Percentiles rank a stretch among this genome's conserved stretches.
phyloP scores from a whole-genome alignment of 2,888 invertebrate genomes.

The Autographa gamma region DNA sequence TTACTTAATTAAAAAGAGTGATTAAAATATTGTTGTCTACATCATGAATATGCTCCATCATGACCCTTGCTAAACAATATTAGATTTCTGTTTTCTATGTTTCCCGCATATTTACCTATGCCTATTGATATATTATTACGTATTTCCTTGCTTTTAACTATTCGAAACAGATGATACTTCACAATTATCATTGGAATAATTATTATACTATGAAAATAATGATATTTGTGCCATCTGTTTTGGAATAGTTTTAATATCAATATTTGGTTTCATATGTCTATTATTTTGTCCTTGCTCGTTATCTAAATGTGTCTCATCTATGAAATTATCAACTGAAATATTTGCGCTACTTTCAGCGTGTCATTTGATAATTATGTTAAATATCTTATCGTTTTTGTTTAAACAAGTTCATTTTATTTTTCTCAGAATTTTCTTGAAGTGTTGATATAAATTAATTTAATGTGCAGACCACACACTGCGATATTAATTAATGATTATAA shows the following conservation, averaged over 20 bases:
- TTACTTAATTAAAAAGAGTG: no score
- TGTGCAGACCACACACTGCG: slow-evolving; percentile 54
- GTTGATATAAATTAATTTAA: slow-evolving; percentile 43
- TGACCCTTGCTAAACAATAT: no score
- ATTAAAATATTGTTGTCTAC: no score
- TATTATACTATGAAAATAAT: not conserved
- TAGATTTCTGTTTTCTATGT: no score
- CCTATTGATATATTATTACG: no score
- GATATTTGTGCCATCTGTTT: slow-evolving; percentile 30
- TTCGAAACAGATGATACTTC: no score
- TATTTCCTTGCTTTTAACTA: no score
- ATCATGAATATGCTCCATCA: no score
- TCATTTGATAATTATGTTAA: slow-evolving; percentile 26
- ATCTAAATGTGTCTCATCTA: slow-evolving; percentile 25
- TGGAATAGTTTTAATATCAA: slow-evolving; percentile 1
- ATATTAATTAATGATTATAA: slow-evolving; percentile 43
- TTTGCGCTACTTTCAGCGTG: slow-evolving; percentile 35
- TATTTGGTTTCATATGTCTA: slow-evolving; percentile 50
- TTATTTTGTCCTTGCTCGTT: slow-evolving; percentile 35
- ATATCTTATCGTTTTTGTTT: slow-evolving; percentile 35
- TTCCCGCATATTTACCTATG: no score
- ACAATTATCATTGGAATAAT: no score
- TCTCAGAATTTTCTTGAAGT: slow-evolving; percentile 43
- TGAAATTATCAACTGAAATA: slow-evolving; percentile 40
- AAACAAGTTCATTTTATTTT: slow-evolving; percentile 38